Conservation (phyloP, 2,797 vertebrate species). For the Peromyscus nudipes region DNA sequence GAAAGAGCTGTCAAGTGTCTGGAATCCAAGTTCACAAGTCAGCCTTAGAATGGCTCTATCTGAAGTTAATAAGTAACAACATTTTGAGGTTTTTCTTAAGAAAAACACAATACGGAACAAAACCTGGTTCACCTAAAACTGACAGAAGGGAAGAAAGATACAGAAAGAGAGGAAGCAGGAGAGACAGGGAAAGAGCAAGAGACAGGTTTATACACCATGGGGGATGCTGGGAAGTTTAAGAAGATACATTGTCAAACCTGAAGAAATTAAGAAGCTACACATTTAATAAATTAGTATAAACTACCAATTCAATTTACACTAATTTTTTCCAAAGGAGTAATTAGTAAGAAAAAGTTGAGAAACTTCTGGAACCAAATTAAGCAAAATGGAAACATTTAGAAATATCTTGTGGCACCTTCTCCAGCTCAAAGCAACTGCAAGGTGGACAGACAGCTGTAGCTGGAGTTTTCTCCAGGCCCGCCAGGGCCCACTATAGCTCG, state of each 20-base stretch:
- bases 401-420: conserved; percentile 51
- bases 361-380: conserved; percentile 40
- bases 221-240: not conserved
- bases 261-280: not conserved
- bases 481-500: too few species aligned
- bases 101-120: conserved; percentile 9
- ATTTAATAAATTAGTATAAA: conserved; percentile 59
- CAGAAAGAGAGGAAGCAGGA: not conserved
- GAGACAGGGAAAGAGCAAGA: not conserved
- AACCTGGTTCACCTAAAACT: conserved; percentile 17
- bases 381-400: conserved; percentile 52
- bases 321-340: conserved; percentile 54
- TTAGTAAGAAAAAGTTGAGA: conserved; percentile 7
- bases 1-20: conserved; percentile 34
- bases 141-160: not conserved
- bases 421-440: conserved; percentile 23
- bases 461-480: too few species aligned
- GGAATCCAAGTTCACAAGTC: not conserved
- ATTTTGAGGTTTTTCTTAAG: conserved; percentile 39
- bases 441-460: not conserved
- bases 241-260: conserved; percentile 18
- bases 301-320: conserved; percentile 48
- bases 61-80: not conserved
- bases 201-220: not conserved
- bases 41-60: not conserved